Percentiles rank a stretch among this genome's conserved stretches.
These are phyloP conservation scores for Heliconius eleuchia DNA, from an alignment of 1,140 invertebrate genomes.

Conservation along the genomic window DNA sequence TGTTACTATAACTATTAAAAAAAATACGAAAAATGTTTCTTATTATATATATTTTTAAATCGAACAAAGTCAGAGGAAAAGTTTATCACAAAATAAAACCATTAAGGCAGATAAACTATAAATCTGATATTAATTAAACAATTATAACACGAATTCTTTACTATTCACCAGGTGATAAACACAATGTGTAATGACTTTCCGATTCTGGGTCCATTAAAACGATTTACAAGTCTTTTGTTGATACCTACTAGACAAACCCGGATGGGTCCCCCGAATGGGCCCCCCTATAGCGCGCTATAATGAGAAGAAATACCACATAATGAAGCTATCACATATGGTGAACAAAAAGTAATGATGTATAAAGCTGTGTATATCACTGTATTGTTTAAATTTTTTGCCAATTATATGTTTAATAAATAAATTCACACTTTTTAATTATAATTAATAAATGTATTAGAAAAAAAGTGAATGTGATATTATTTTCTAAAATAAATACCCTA, in stretches of 20 bases:
- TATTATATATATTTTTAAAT: not conserved
- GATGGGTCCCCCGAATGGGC: slow-evolving; percentile 44
- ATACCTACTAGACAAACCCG: slow-evolving; percentile 58
- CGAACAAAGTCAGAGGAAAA: not conserved
- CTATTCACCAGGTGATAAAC: slow-evolving; percentile 63
- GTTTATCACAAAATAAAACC: not conserved
- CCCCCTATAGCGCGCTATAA: slow-evolving; percentile 71
- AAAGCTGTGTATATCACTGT: not conserved
- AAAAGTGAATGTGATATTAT: too few species aligned
- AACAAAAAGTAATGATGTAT: slow-evolving; percentile 43
- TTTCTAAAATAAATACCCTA: too few species aligned
- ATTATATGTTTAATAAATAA: not conserved
- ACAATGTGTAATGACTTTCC: slow-evolving; percentile 70
- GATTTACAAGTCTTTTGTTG: slow-evolving; percentile 72
- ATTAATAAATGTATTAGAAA: not conserved
- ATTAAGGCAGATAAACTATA: not conserved
- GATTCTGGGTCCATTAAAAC: slow-evolving; percentile 74
- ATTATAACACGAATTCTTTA: slow-evolving; percentile 64
- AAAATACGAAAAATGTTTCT: too few species aligned
- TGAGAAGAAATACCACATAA: slow-evolving; percentile 67
- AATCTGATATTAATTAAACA: slow-evolving; percentile 20
- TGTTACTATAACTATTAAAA: too few species aligned
- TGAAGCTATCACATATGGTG: slow-evolving; percentile 76
- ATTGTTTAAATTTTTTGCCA: not conserved
- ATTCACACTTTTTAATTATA: not conserved